Percentiles rank a stretch among this genome's conserved stretches.
phyloP scores from a whole-genome alignment of 2,888 invertebrate genomes.

The Macrophya alboannulata region DNA sequence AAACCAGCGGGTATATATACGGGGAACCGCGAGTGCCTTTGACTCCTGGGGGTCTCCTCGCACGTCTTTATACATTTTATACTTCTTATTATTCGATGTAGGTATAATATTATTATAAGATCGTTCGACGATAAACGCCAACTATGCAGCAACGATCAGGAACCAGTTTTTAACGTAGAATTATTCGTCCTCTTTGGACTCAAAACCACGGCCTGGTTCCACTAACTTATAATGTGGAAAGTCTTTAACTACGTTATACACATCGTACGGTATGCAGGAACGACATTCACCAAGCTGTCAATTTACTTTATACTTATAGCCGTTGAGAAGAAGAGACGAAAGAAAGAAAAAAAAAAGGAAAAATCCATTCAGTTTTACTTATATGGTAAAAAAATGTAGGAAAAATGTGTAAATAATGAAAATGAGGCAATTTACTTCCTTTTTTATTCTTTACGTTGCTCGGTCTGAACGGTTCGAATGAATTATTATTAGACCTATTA shows the following conservation, averaged over 20 bases:
- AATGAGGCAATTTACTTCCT: neutral
- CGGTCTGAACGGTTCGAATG: neutral
- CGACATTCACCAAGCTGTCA: neutral
- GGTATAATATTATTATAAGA: neutral
- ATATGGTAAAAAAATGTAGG: slow-evolving; percentile 1
- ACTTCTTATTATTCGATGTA: neutral
- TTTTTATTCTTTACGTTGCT: neutral
- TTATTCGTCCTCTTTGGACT: neutral
- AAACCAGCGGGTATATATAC: neutral
- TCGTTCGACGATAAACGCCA: neutral
- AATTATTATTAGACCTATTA: neutral
- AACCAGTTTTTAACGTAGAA: slow-evolving; percentile 13
- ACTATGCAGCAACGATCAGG: neutral
- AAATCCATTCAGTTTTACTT: neutral
- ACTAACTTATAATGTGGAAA: slow-evolving; percentile 18
- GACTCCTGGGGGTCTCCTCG: slow-evolving; percentile 22
- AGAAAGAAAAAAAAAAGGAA: neutral
- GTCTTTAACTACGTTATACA: neutral
- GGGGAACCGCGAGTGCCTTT: slow-evolving; percentile 16
- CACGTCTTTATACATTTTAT: too few relatives aligned
- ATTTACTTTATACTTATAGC: neutral
- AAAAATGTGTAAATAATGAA: neutral
- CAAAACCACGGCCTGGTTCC: slow-evolving; percentile 19
- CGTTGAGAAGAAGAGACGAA: neutral
- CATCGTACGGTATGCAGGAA: neutral